These are phyloP conservation scores for Sogatella furcifera DNA, from an alignment of 1,140 invertebrate genomes.

Conservation along the genomic window DNA sequence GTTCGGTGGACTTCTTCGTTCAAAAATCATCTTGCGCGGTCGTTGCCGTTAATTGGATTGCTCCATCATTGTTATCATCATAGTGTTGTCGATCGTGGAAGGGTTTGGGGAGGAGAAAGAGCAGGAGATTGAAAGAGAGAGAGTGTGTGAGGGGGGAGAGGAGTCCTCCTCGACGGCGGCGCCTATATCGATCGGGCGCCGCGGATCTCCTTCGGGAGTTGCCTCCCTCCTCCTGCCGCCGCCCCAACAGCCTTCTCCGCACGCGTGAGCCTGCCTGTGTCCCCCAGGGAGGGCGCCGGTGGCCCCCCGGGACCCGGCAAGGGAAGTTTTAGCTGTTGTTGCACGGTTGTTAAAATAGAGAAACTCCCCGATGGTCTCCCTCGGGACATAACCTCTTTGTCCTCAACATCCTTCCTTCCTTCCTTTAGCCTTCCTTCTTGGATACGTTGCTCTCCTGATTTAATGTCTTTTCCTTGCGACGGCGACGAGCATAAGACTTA, in stretches of 20 bases:
- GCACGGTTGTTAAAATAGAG: conserved; percentile 3
- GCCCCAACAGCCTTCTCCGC: neutral
- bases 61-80: too few relatives aligned
- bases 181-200: too few relatives aligned
- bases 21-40: too few relatives aligned
- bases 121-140: too few relatives aligned
- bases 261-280: neutral
- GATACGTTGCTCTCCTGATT: conserved; percentile 1
- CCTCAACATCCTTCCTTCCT: neutral
- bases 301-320: neutral
- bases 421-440: neutral
- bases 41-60: too few relatives aligned
- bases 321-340: conserved; percentile 4
- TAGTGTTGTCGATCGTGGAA: too few relatives aligned
- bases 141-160: too few relatives aligned
- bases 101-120: too few relatives aligned
- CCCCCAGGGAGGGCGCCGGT: neutral
- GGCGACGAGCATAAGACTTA: neutral
- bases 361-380: neutral
- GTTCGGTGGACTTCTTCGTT: too few relatives aligned
- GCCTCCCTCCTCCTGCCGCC: too few relatives aligned
- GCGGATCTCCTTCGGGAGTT: too few relatives aligned
- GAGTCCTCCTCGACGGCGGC: too few relatives aligned
- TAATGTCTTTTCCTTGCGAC: neutral
- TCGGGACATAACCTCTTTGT: conserved; percentile 1